Evolutionary conservation across 1,140 invertebrate genomes (phyloP), one percentile per base, ranked within the genome.

Genomic region (Heliothis subflexa): DNA sequence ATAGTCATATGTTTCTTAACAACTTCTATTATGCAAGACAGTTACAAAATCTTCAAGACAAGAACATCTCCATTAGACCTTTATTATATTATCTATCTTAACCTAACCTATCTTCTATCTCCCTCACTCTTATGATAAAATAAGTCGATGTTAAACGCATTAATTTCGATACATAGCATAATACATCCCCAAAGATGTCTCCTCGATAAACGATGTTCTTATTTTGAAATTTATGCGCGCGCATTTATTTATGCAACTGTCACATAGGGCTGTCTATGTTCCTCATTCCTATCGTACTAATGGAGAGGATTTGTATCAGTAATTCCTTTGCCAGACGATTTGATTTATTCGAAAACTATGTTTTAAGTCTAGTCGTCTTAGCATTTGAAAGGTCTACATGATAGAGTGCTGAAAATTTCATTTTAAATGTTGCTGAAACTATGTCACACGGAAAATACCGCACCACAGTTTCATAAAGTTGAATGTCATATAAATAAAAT

Each of bases 151-250:
- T 47, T 47, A 73, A 61, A 21, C 21, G 55, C 55, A 73, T 61
- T 73, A 47, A 73, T 61, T 59, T 73, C 55, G 18, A 59, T 49
- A 61, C 49, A 73, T 49, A 66, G 11, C 18, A 49, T 54, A 49
- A 61, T 76, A 76, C 61, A 64, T 55, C 45, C 28, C 59, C 47
- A 54, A 77, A 77, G 61, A 77, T 68, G 61, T 77, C 74, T 68
- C 59, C 75, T 80, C 84, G 81, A 89, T 88, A 84, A 87, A 88
- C 81, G 85, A 89, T 90, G 89, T 87, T 89, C 85, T 79, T 82
- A 86, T 90, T 88, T 88, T 77, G 68, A 86, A 88, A 92, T 91
- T 89, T 89, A 91, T 90, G 85, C 86, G 78, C 78, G 83, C 77
- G 83, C 81, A 82, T 84, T 87, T 72, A 78, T 61, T 73, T 75